Evolutionary conservation across 2,113 vertebrate genomes (phyloP), one percentile per base, ranked within the genome.

Genomic region (Chamaetylas fuelleborni): DNA sequence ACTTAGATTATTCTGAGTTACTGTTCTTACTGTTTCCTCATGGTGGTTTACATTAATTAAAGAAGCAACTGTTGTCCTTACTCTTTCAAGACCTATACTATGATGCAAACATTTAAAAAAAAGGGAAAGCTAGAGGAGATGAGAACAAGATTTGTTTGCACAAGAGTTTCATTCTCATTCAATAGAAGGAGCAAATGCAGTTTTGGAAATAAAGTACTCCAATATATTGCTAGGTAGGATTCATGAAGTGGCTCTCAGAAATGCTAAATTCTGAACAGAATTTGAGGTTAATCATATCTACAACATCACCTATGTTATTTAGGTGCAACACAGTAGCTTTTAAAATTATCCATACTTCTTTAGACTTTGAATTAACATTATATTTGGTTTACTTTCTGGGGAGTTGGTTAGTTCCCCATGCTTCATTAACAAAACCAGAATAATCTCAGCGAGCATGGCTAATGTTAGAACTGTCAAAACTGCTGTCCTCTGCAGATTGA

Each of bases 11-110:
- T 36, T 73, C 13, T 26, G 51, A 14, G 14, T 48, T 70, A 22
- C 43, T 54, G 8, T 62, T 88, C 23, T 80, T 38, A 15, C 14
- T 67, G 50, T 24, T 72, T 92, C 18, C 8, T 62, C 10, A 3
- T 11, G 11, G 23, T 6, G 1, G 40, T 71, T 31, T 73, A 56
- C 0, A 0, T 81, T 60, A 17, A 8, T 60, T 66, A 36, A 72
- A 56, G 38, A 79, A 76, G 48, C 14, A 48, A 10, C 61, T 45
- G 6, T 34, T 76, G 9, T 82, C 33, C 8, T 70, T 76, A 7
- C 42, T 89, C 47, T 34, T 79, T 76, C 13, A 67, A 72, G 29
- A 88, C 19, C 12, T 22, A 3, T 61, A 4, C 40, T 66, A 6
- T 57, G 38, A 51, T 47, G 40, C 20, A 40, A 65, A 64, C 82